A percentile compares a stretch with the other conserved stretches of the same genome.
These are phyloP conservation scores for Hyles euphorbiae DNA, from an alignment of 1,140 invertebrate species.

Conservation along the genomic window DNA sequence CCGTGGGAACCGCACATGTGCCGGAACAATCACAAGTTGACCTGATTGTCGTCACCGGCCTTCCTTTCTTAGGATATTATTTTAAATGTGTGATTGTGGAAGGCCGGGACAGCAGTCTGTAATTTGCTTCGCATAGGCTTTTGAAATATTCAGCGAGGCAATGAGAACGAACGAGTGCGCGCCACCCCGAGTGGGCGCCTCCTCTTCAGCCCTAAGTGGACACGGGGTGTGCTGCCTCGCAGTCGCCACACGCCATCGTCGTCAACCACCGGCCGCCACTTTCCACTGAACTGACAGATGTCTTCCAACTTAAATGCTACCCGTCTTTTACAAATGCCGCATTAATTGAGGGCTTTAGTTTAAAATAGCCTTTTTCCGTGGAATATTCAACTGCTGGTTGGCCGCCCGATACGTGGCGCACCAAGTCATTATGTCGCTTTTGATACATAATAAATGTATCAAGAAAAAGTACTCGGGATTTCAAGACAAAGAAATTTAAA, in stretches of 20 bases:
- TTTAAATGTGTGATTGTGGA: constrained; percentile 44
- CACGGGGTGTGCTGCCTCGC: constrained; percentile 17
- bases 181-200: constrained; percentile 14
- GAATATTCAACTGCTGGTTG: no score
- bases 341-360: no score
- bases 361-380: no score
- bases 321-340: no score
- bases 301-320: constrained; percentile 6
- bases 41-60: constrained; percentile 39
- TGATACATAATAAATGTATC: no score
- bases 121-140: constrained; percentile 47
- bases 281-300: constrained; percentile 14
- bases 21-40: constrained; percentile 43
- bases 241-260: constrained; percentile 11
- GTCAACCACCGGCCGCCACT: background rate
- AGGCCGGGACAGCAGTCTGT: constrained; percentile 38
- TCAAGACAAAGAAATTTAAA: no score
- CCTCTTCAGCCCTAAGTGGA: constrained; percentile 13
- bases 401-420: no score
- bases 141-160: constrained; percentile 58
- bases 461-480: no score
- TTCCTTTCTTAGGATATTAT: constrained; percentile 39
- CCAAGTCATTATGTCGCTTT: no score
- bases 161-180: constrained; percentile 43
- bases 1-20: constrained; percentile 40